These are phyloP conservation scores for Metalampra italica DNA, from an alignment of 2,888 invertebrate species.

Conservation along the genomic window DNA sequence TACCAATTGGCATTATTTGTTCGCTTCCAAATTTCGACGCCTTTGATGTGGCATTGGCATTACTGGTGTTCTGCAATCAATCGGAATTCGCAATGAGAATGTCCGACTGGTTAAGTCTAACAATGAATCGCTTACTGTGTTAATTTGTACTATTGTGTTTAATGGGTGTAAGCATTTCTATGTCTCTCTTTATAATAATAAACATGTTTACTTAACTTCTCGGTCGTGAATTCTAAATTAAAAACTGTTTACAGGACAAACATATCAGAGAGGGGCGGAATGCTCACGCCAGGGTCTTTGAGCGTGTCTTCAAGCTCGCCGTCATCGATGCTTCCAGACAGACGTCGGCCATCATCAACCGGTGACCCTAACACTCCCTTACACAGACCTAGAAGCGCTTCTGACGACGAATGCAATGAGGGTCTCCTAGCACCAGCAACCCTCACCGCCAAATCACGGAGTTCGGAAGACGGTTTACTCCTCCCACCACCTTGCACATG, in stretches of 20 bases:
- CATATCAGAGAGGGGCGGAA: constrained; percentile 61
- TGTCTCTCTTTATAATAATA: not conserved
- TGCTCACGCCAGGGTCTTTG: constrained; percentile 67
- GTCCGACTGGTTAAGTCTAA: not conserved
- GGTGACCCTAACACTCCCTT: constrained; percentile 52
- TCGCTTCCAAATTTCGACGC: constrained; percentile 37
- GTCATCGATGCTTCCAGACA: constrained; percentile 67
- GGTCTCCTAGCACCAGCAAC: constrained; percentile 57
- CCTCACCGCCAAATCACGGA: constrained; percentile 61
- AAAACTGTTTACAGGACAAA: constrained; percentile 45
- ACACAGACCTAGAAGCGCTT: constrained; percentile 63
- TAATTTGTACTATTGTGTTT: not conserved
- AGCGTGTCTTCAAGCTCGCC: constrained; percentile 71
- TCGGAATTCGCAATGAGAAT: not conserved
- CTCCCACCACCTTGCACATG: constrained; percentile 89
- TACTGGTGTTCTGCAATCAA: not conserved
- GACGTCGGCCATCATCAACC: constrained; percentile 58
- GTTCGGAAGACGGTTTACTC: constrained; percentile 72
- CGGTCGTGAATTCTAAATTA: not conserved
- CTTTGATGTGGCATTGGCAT: constrained; percentile 8
- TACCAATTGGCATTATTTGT: constrained; percentile 57
- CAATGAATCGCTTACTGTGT: not conserved
- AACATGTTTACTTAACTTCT: too few species aligned
- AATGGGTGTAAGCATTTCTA: not conserved
- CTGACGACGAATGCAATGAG: constrained; percentile 64